phyloP scores from a whole-genome alignment of 2,113 vertebrate species.

The Spea bombifrons region DNA sequence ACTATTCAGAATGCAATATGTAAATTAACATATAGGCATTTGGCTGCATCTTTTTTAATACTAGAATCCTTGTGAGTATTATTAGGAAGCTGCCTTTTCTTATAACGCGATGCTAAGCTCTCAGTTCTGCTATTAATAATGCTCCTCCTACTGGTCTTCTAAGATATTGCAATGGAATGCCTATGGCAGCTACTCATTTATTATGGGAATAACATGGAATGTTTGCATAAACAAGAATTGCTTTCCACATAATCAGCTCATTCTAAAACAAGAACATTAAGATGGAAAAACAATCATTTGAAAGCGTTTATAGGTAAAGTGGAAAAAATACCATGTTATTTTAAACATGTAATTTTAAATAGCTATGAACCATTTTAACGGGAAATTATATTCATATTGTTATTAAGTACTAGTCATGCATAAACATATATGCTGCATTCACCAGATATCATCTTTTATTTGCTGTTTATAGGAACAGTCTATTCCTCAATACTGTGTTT shows the following conservation, averaged over 20 bases:
- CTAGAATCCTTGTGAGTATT: background rate
- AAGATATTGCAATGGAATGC: slow-evolving; percentile 4
- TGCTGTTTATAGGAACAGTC: too few species aligned
- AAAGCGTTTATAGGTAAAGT: background rate
- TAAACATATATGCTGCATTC: too few species aligned
- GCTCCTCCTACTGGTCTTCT: slow-evolving; percentile 35
- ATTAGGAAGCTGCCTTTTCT: slow-evolving; percentile 5
- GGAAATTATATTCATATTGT: too few species aligned
- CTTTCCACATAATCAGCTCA: background rate
- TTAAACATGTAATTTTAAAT: background rate
- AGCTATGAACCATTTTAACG: too few species aligned
- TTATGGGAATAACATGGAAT: background rate
- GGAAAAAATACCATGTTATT: background rate
- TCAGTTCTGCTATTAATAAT: slow-evolving; percentile 24
- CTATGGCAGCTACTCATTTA: background rate
- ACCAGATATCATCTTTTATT: too few species aligned
- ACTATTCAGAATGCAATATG: background rate
- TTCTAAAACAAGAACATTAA: background rate
- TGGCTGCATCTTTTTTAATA: background rate
- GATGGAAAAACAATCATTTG: background rate
- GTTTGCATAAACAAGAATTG: background rate
- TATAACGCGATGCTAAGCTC: background rate
- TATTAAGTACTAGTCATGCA: too few species aligned
- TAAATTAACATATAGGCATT: background rate
- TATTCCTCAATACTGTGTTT: too few species aligned